Conservation (phyloP, 2,113 vertebrate genomes). For the Lepidothrix coronata region DNA sequence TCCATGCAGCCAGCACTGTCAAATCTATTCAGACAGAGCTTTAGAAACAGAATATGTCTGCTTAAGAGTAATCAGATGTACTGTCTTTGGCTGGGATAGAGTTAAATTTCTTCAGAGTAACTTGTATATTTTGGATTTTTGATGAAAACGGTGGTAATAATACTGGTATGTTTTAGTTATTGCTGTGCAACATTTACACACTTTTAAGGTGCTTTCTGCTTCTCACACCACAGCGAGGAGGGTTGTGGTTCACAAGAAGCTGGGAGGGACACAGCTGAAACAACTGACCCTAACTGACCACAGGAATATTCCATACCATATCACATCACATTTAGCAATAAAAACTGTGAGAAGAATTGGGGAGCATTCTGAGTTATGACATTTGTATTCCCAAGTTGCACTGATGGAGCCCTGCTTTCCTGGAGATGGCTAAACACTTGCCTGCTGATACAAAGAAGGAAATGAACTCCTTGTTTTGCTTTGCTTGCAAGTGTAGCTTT, state of each 20-base stretch:
- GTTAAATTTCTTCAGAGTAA: not conserved
- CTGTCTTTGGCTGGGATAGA: not conserved
- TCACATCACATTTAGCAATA: not conserved
- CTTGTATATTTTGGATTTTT: not conserved
- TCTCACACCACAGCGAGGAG: fast-evolving
- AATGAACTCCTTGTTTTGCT: not conserved
- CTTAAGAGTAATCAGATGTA: not conserved
- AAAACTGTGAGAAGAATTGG: not conserved
- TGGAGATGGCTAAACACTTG: not conserved
- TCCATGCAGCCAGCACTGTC: slow-evolving; percentile 82
- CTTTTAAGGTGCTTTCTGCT: not conserved
- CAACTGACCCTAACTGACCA: not conserved
- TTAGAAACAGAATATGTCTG: slow-evolving; percentile 81
- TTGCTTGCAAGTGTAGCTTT: not conserved
- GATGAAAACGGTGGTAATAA: not conserved
- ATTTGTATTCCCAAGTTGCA: not conserved
- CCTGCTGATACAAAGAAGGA: not conserved
- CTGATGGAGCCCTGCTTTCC: not conserved
- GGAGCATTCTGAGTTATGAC: not conserved
- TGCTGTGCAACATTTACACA: not conserved
- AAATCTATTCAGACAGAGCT: slow-evolving; percentile 83
- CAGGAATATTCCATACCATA: not conserved
- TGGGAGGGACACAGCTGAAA: not conserved
- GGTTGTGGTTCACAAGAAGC: not conserved
- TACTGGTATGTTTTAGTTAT: not conserved